Conservation (phyloP, 2,888 invertebrate species). For the Dione vanillae region DNA sequence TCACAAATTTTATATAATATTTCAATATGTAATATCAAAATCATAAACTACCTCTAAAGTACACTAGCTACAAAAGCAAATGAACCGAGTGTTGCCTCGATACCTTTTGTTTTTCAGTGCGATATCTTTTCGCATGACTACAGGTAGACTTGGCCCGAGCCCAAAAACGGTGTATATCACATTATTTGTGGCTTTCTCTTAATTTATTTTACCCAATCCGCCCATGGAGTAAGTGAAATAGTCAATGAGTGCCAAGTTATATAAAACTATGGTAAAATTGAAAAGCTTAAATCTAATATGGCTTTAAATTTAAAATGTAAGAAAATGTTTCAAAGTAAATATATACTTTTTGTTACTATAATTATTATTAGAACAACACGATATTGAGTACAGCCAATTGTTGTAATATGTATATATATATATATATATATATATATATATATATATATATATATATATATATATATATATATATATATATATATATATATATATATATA, state of each 20-base stretch:
- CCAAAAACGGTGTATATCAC: slow-evolving; percentile 41
- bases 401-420: too few species aligned
- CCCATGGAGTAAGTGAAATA: slow-evolving; percentile 40
- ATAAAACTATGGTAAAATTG: slow-evolving; percentile 9
- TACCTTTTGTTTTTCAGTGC: slow-evolving; percentile 22
- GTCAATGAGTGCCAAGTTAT: slow-evolving; percentile 34
- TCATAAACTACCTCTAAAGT: neutral
- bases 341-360: neutral
- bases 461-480: too few species aligned
- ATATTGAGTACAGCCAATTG: too few species aligned
- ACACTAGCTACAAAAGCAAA: neutral
- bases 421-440: too few species aligned
- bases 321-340: neutral
- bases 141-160: slow-evolving; percentile 38
- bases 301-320: neutral
- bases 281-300: neutral
- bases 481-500: too few species aligned
- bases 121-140: slow-evolving; percentile 28
- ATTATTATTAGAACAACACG: too few species aligned
- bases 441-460: too few species aligned
- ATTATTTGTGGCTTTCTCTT: slow-evolving; percentile 42
- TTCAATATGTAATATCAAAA: neutral
- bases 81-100: slow-evolving; percentile 1
- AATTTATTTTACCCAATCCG: slow-evolving; percentile 40
- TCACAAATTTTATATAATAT: too few species aligned